These are phyloP conservation scores for Alosa alosa DNA, from an alignment of 2,113 vertebrate species.

Conservation along the genomic window DNA sequence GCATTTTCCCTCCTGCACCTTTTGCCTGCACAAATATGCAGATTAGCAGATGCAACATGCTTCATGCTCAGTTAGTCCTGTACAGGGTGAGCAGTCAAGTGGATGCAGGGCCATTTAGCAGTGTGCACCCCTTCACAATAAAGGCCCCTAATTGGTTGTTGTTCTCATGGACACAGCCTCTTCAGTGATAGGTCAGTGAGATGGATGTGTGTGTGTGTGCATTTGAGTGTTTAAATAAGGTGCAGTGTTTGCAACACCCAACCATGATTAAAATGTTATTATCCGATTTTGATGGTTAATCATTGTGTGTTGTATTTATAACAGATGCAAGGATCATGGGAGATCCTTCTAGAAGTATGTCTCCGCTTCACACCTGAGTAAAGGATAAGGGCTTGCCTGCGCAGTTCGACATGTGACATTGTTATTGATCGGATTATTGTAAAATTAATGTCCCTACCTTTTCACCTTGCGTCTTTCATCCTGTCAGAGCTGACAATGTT, in stretches of 20 bases:
- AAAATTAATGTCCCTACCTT: too few relatives aligned
- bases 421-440: too few relatives aligned
- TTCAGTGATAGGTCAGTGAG: slow-evolving; percentile 16
- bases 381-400: too few relatives aligned
- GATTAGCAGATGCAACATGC: slow-evolving; percentile 42
- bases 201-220: background rate
- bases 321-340: background rate
- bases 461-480: too few relatives aligned
- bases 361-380: background rate
- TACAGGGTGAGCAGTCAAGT: slow-evolving; percentile 41
- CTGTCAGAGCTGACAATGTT: too few relatives aligned
- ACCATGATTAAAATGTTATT: background rate
- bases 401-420: too few relatives aligned
- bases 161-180: slow-evolving; percentile 29
- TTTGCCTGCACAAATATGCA: slow-evolving; percentile 17
- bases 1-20: background rate
- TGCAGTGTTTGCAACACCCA: background rate
- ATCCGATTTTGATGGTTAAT: background rate
- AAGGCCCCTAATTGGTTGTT: slow-evolving; percentile 39
- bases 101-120: slow-evolving; percentile 40
- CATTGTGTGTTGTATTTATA: background rate
- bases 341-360: background rate
- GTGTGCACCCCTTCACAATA: slow-evolving; percentile 30
- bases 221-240: background rate
- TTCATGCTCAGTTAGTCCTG: slow-evolving; percentile 44